Evolutionary conservation across 2,888 invertebrate species (phyloP), one percentile per base, ranked within the genome.

Genomic region (Eupithecia centaureata): DNA sequence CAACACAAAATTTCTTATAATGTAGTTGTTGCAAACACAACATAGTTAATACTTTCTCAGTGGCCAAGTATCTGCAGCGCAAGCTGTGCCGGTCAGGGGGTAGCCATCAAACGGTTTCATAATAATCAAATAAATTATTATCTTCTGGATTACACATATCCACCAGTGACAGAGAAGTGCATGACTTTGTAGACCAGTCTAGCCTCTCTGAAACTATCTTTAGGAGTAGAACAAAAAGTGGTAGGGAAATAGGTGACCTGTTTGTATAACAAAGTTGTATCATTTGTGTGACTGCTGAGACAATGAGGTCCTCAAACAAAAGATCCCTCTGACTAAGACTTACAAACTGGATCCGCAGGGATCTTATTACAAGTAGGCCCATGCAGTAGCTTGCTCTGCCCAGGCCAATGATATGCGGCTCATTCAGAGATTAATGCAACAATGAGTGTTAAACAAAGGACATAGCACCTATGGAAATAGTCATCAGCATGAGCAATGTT

Each of bases 401-500:
- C 7, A 38, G 38, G 42, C 18, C n/a, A 38, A 18, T n/a, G 2
- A 42, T 42, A n/a, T 42, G n/a, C n/a, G 42, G n/a, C 42, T 18
- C 18, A 18, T 18, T 8, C 18, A 18, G 42, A n/a, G n/a, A 42
- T 18, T 5, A 18, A 18, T 7, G 8, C 42, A 10, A 10, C 8
- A 8, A 22, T 42, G n/a, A 12, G 22, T 47, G 18, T 47, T 18
- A 42, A 18, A 7, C 10, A 42, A 18, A 18, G 18, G 18, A 42
- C 18, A 42, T 18, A 3, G 4, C 3, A 3, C 30, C 30, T 5
- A 30, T 30, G n/a, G n/a, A n/a, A n/a, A n/a, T n/a, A n/a, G n/a
- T n/a, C n/a, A n/a, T n/a, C n/a, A n/a, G n/a, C n/a, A n/a, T 47
- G 47, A 47, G 47, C 47, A 47, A 47, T 22, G 47, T 22, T 47